phyloP scores from a whole-genome alignment of 1,140 invertebrate genomes.

The Orchesella cincta region DNA sequence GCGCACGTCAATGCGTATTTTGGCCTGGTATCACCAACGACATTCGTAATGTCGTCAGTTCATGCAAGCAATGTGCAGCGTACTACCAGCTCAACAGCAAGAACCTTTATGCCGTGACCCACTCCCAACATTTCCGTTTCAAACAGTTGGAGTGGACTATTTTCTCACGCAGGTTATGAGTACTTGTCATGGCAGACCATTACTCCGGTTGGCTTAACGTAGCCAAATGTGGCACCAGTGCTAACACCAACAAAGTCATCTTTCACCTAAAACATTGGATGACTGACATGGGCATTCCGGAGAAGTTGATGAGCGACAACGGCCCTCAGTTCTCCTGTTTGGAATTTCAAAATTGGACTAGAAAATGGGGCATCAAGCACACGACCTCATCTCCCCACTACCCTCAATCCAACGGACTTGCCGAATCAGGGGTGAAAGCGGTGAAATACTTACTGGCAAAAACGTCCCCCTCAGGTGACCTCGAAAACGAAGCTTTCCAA shows the following conservation, averaged over 20 bases:
- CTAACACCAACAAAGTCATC: neutral
- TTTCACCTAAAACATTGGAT: neutral
- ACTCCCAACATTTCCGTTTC: neutral
- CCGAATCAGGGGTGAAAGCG: conserved; percentile 44
- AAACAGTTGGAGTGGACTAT: neutral
- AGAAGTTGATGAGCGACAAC: conserved; percentile 54
- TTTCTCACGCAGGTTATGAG: neutral
- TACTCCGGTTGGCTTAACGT: neutral
- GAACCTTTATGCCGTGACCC: neutral
- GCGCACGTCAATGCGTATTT: neutral
- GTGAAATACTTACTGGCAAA: conserved; percentile 39
- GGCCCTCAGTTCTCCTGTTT: conserved; percentile 55
- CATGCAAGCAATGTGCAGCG: neutral
- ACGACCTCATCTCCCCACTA: conserved; percentile 47
- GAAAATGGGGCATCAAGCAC: conserved; percentile 55
- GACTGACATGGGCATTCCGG: conserved; percentile 51
- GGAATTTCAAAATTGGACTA: conserved; percentile 55
- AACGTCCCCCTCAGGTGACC: neutral
- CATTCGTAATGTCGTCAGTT: neutral
- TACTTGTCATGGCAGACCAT: neutral
- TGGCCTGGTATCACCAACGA: neutral
- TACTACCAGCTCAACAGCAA: neutral
- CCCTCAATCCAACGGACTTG: conserved; percentile 38
- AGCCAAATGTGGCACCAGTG: neutral
- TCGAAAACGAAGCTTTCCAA: neutral